phyloP scores from a whole-genome alignment of 2,113 vertebrate genomes.

The Pluvialis apricaria region DNA sequence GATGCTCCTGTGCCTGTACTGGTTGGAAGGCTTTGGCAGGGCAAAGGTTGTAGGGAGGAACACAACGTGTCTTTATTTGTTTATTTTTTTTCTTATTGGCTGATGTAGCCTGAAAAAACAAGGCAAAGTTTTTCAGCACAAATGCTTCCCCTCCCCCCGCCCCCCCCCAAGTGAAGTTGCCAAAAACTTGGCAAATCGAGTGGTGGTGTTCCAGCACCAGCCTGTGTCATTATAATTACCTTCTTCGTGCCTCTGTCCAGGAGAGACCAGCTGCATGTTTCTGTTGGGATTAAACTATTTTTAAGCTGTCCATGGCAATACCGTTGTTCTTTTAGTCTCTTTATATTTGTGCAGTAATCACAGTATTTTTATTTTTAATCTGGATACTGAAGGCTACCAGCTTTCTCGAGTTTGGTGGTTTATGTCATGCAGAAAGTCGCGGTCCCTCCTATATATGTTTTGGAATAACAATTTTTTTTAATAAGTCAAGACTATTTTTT shows the following conservation, averaged over 20 bases:
- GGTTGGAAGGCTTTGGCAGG: background rate
- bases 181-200: background rate
- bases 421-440: too few relatives aligned
- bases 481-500: background rate
- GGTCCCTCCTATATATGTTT: background rate
- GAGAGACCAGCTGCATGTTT: background rate
- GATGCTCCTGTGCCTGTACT: background rate
- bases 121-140: background rate
- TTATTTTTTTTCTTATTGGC: background rate
- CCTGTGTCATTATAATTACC: accelerated
- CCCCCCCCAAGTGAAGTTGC: background rate
- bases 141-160: accelerated
- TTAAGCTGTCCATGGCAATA: background rate
- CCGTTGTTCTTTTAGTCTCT: background rate
- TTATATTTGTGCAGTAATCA: background rate
- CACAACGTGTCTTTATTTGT: background rate
- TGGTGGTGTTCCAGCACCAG: background rate
- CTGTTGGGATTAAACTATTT: background rate
- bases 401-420: background rate
- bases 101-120: background rate
- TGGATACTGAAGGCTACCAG: accelerated
- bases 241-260: background rate
- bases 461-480: background rate
- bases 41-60: background rate
- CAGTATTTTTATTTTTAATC: background rate